phyloP scores from a whole-genome alignment of 2,113 vertebrate genomes.

The Notothenia coriiceps region DNA sequence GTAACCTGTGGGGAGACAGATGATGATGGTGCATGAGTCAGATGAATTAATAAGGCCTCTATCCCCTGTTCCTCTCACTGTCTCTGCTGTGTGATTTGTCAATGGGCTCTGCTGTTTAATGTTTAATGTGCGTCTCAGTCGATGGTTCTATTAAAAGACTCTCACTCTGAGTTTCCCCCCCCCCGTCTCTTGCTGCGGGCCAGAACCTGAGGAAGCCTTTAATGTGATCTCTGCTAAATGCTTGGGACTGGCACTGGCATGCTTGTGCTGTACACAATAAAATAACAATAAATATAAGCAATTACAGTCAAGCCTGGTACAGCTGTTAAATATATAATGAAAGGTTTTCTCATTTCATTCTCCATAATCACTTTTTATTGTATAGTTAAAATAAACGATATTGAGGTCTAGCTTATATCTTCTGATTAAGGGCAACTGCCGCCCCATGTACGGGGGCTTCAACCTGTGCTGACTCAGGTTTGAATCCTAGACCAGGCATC shows the following conservation, averaged over 20 bases:
- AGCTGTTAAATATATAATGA: background rate
- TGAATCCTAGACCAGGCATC: too few species aligned
- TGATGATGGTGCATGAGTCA: constrained; percentile 67
- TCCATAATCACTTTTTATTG: background rate
- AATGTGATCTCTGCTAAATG: constrained; percentile 58
- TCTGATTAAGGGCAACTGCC: too few species aligned
- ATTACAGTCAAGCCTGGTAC: background rate
- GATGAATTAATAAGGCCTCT: constrained; percentile 53
- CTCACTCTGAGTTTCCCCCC: constrained; percentile 32
- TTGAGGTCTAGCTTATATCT: too few species aligned
- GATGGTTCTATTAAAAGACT: constrained; percentile 70
- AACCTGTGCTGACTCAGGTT: too few species aligned
- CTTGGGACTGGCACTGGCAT: constrained; percentile 13
- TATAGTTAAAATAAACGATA: background rate
- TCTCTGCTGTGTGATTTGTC: constrained; percentile 15
- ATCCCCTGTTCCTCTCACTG: background rate
- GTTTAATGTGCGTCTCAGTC: constrained; percentile 58
- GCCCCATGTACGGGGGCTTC: too few species aligned
- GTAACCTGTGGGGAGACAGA: constrained; percentile 87
- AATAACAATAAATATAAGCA: constrained; percentile 26
- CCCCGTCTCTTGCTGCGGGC: constrained; percentile 39
- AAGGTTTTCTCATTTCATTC: constrained; percentile 1
- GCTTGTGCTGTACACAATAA: background rate
- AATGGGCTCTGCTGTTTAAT: constrained; percentile 52
- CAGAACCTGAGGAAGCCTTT: constrained; percentile 60